Evolutionary conservation across 1,140 invertebrate species (phyloP).

Genomic region (Triops longicaudatus): DNA sequence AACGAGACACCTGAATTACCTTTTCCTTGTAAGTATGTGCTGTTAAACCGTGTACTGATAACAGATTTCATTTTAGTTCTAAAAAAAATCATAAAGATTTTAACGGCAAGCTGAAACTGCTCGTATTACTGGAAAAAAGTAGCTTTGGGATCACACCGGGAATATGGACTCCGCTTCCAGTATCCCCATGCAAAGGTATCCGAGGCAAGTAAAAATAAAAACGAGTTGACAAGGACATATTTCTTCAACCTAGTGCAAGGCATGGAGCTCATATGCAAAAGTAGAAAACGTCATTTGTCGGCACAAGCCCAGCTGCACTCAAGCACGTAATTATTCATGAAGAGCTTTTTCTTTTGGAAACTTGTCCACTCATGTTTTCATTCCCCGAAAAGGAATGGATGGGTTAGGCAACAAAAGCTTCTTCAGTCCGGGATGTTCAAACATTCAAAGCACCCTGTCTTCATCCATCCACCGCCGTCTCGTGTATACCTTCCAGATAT

Average conservation of each 20-base stretch:
- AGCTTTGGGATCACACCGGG: no score
- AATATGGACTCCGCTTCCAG: no score
- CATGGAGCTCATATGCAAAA: constrained; percentile 2
- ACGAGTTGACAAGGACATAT: not conserved
- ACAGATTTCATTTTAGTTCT: no score
- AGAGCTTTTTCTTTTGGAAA: not conserved
- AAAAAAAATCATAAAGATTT: no score
- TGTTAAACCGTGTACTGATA: no score
- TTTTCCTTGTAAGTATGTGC: no score
- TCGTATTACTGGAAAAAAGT: no score
- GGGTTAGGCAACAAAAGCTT: constrained; percentile 11
- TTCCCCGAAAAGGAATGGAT: not conserved
- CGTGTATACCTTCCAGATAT: constrained; percentile 4
- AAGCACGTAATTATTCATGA: constrained; percentile 15
- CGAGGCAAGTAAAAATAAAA: not conserved
- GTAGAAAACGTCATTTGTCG: constrained; percentile 1
- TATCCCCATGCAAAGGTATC: not conserved
- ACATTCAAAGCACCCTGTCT: constrained; percentile 14
- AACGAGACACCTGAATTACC: no score
- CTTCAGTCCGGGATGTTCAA: constrained; percentile 10
- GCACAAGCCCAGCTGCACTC: constrained; percentile 9
- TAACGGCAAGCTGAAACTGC: no score
- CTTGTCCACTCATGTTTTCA: not conserved
- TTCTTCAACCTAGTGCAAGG: not conserved
- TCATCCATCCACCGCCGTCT: constrained; percentile 3